phyloP scores from a whole-genome alignment of 2,113 vertebrate species.

The Echinops telfairi region DNA sequence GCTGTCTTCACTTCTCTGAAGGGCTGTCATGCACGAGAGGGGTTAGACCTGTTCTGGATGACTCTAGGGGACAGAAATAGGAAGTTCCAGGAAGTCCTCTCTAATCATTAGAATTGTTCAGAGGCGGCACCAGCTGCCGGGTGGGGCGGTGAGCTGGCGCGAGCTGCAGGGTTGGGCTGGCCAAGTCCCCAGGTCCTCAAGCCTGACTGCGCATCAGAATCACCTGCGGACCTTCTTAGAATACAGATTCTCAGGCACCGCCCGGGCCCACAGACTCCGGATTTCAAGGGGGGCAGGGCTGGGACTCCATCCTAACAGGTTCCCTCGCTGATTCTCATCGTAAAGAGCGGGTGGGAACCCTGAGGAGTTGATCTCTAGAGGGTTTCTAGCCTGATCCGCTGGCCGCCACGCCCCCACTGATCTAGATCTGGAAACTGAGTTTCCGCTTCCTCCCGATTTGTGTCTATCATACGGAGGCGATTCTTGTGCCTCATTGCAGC shows the following conservation, averaged over 20 bases:
- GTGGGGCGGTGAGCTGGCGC: not conserved
- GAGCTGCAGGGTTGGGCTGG: not conserved
- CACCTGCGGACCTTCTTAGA: not conserved
- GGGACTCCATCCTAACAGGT: not conserved
- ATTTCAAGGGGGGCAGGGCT: not conserved
- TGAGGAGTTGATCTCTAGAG: not conserved
- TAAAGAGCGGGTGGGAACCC: not conserved
- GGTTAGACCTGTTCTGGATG: not conserved
- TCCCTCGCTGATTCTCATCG: not conserved
- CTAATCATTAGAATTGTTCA: not conserved
- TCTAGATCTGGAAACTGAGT: not conserved
- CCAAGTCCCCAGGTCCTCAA: not conserved
- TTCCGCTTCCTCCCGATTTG: not conserved
- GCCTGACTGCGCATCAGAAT: not conserved
- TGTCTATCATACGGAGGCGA: not conserved
- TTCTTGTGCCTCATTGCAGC: too few relatives aligned
- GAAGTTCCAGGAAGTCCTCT: conserved; percentile 11
- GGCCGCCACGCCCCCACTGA: not conserved
- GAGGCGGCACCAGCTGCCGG: not conserved
- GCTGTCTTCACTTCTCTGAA: conserved; percentile 21
- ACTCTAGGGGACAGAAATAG: conserved; percentile 44
- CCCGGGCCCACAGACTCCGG: not conserved
- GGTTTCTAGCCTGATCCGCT: not conserved
- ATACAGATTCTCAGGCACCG: conserved; percentile 40
- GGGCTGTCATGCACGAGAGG: not conserved